phyloP scores from a whole-genome alignment of 1,140 invertebrate genomes.

The Protaetia brevitarsis region DNA sequence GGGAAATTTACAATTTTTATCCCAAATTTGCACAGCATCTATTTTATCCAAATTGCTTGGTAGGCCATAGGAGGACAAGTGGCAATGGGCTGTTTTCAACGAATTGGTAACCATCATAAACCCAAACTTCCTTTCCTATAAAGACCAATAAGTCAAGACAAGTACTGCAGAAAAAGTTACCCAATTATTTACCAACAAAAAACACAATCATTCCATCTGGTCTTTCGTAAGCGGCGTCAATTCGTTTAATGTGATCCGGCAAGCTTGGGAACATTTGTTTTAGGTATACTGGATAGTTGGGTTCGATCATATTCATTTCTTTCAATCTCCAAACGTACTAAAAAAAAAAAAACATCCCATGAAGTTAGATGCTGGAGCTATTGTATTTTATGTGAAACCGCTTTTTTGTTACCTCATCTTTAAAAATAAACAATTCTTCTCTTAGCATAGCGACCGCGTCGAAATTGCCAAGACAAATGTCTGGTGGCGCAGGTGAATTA shows the following conservation, averaged over 20 bases:
- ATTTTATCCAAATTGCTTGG: slow-evolving; percentile 61
- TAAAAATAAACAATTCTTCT: slow-evolving; percentile 71
- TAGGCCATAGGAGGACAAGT: slow-evolving; percentile 60
- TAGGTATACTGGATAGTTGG: slow-evolving; percentile 62
- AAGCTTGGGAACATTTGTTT: slow-evolving; percentile 59
- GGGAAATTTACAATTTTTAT: slow-evolving; percentile 48
- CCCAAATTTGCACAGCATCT: slow-evolving; percentile 69
- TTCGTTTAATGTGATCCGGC: slow-evolving; percentile 57
- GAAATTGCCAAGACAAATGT: slow-evolving; percentile 64
- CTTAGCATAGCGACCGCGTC: slow-evolving; percentile 67
- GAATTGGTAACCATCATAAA: slow-evolving; percentile 60
- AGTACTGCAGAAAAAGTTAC: slow-evolving; percentile 21
- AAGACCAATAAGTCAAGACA: slow-evolving; percentile 21
- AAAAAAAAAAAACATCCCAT: slow-evolving; percentile 23
- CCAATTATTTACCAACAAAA: slow-evolving; percentile 63
- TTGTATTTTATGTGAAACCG: neutral
- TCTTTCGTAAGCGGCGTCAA: slow-evolving; percentile 76
- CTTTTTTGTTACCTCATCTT: slow-evolving; percentile 39
- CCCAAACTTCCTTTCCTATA: slow-evolving; percentile 65
- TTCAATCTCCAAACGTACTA: slow-evolving; percentile 63
- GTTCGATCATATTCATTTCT: slow-evolving; percentile 50
- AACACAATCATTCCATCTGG: slow-evolving; percentile 69
- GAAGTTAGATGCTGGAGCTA: too few relatives aligned
- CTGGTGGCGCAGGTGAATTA: slow-evolving; percentile 43
- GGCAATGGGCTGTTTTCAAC: slow-evolving; percentile 55